These are phyloP conservation scores for Crossaster papposus DNA, from an alignment of 53 echinoderm and acorn worm species.

Conservation along the genomic window DNA sequence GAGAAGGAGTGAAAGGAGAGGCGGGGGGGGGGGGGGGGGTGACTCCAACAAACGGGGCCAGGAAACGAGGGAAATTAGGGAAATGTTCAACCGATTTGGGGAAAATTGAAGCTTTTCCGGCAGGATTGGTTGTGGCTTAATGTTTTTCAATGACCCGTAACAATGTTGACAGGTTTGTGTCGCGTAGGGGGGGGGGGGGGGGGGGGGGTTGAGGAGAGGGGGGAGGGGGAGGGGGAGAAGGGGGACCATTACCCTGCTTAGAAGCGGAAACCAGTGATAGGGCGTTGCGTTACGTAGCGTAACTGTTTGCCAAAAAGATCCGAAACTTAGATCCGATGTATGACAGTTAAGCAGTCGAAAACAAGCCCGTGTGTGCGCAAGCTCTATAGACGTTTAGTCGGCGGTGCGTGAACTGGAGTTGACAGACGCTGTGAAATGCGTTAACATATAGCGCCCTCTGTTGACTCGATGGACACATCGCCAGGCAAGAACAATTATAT, in stretches of 20 bases:
- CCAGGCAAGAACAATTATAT: background rate
- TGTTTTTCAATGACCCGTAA: slow-evolving; percentile 60
- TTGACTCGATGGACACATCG: background rate
- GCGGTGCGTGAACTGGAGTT: background rate
- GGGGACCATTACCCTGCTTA: background rate
- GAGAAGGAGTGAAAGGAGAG: no score
- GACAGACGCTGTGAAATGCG: background rate
- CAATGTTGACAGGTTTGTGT: slow-evolving; percentile 51
- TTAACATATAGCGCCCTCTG: slow-evolving; percentile 20
- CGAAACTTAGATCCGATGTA: background rate
- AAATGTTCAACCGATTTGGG: slow-evolving; percentile 66
- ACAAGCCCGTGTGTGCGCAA: background rate
- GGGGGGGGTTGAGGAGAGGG: background rate
- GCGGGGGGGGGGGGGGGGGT: background rate
- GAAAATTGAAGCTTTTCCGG: slow-evolving; percentile 55
- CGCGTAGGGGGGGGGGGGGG: background rate
- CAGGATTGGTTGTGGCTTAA: slow-evolving; percentile 35
- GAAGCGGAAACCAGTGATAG: background rate
- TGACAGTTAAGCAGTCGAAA: background rate
- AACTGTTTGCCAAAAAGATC: slow-evolving; percentile 2
- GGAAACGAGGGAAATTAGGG: slow-evolving; percentile 56
- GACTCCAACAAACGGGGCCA: background rate
- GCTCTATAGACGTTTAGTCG: background rate
- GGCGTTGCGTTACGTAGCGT: background rate
- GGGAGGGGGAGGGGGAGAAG: background rate